Evolutionary conservation across 2,113 vertebrate genomes (phyloP).

Genomic region (Brachypteracias leptosomus): DNA sequence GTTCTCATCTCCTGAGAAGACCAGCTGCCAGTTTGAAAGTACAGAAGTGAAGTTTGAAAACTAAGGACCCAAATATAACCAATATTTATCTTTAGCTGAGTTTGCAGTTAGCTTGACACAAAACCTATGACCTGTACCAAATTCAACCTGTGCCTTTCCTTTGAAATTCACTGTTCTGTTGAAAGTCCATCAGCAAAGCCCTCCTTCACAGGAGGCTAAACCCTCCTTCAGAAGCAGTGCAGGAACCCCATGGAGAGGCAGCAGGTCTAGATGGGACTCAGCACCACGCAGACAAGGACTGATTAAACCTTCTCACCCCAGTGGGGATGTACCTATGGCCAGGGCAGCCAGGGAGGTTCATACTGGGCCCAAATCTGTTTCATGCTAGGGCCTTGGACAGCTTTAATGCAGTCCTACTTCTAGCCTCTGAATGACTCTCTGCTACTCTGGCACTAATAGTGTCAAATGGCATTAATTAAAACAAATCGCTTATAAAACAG

Average conservation of each 20-base stretch:
- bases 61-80: background rate
- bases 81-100: background rate
- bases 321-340: background rate
- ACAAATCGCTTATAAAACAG: slow-evolving; percentile 44
- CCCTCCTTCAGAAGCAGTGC: background rate
- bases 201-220: background rate
- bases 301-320: background rate
- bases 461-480: slow-evolving; percentile 69
- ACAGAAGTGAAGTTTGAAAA: background rate
- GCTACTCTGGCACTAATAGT: slow-evolving; percentile 10
- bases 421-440: background rate
- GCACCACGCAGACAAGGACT: fast-evolving
- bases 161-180: background rate
- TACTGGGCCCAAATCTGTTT: background rate
- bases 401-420: background rate
- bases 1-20: background rate
- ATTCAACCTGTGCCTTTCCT: background rate
- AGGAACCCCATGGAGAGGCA: background rate
- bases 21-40: fast-evolving
- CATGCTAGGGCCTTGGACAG: background rate
- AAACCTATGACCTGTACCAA: background rate
- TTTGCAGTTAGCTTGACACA: background rate
- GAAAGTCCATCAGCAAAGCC: background rate
- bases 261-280: background rate
- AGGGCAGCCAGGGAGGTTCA: background rate